Evolutionary conservation across 37 sponge, comb jelly and placozoan genomes (phyloP), one percentile per base, ranked within the genome.

Genomic region (Sycon ciliatum): DNA sequence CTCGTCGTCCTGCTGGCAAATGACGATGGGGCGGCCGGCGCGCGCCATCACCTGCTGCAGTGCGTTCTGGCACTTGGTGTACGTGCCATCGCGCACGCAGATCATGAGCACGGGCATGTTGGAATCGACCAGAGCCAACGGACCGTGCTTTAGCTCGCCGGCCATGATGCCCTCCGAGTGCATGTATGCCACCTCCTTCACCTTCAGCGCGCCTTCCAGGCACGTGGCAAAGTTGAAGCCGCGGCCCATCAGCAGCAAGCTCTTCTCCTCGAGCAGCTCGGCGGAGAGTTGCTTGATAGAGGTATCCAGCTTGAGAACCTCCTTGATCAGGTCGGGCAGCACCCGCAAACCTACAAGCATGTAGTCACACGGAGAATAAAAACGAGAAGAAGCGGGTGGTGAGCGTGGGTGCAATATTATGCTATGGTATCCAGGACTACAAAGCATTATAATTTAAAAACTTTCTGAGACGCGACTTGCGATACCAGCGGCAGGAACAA

Each of bases 211-310:
- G 58, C 99, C 99, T 42, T 98, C 99, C 46, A 98, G 63, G 55
- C 99, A 98, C 23, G 99, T 98, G 11, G 99, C 99, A 71, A 72
- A 98, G 83, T 98, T 90, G 82, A 74, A 98, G 5, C 99, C 99
- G 30, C 99, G 55, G 5, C 99, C 99, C 94, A 98, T 98, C 16
- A 98, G 81, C 26, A 98, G 80, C 9, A 98, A 61, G 60, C 94
- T 92, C 84, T 89, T 89, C 78, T 98, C 78, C 13, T 93, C 65
- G 70, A 85, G 74, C 31, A 98, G 73, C 39, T 84, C 83, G 39
- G 84, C 40, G 4, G 99, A 94, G 18, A 98, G 67, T 9, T 60
- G 36, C 30, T 53, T 36, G 28, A 98, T 98, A 56, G 81, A 69
- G n/a, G 57, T 29, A 68, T 98, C 80, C 63, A 81, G 42, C 57